Conservation (phyloP, 2,888 invertebrate genomes). For the Lamellibrachia columna region DNA sequence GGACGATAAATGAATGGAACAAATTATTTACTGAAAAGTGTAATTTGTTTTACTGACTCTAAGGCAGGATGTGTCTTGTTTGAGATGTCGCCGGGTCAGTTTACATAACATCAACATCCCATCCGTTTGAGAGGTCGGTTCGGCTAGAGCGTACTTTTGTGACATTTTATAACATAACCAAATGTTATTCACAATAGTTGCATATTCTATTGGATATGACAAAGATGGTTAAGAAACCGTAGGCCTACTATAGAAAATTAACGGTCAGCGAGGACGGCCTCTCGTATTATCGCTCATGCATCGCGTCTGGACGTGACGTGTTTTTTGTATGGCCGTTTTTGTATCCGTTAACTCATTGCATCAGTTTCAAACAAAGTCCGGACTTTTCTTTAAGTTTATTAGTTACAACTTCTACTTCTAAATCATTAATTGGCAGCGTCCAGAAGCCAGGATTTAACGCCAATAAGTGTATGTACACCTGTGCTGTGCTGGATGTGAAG, state of each 20-base stretch:
- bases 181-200: background rate
- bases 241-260: background rate
- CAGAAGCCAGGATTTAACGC: no score
- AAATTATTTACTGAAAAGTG: no score
- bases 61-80: constrained; percentile 11
- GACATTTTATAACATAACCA: background rate
- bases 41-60: background rate
- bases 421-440: no score
- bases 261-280: background rate
- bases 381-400: no score
- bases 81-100: background rate
- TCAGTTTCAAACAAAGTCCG: background rate
- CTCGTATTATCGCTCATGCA: background rate
- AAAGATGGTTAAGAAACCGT: background rate
- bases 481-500: no score
- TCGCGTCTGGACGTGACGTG: background rate
- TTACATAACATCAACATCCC: background rate
- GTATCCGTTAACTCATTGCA: background rate
- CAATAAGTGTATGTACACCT: no score
- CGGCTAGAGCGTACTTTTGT: background rate
- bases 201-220: background rate
- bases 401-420: no score
- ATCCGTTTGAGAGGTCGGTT: background rate
- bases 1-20: no score
- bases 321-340: background rate